Evolutionary conservation across 2,113 vertebrate genomes (phyloP).

Genomic region (Corythornis madagascariensis): DNA sequence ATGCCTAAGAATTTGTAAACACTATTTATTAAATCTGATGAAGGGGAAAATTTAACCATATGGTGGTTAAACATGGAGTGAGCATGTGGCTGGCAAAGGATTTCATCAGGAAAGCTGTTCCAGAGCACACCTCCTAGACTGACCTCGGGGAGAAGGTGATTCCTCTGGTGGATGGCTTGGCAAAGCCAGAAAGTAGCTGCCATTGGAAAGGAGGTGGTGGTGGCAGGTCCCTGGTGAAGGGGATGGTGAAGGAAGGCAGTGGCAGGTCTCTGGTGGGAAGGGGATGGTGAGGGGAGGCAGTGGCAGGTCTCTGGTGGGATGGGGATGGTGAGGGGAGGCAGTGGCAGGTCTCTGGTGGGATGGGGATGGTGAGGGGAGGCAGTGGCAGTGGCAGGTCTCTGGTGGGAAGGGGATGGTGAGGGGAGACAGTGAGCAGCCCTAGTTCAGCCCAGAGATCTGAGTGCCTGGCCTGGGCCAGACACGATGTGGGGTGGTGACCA

Average conservation of each 20-base stretch:
- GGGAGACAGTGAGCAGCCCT: not conserved
- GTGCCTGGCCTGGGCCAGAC: rapidly evolving
- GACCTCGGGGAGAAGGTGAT: not conserved
- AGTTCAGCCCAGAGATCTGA: rapidly evolving
- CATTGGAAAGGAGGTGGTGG: not conserved
- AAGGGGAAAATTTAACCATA: conserved; percentile 37
- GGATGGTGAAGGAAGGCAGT: rapidly evolving
- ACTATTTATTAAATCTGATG: conserved; percentile 58
- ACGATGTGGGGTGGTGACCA: rapidly evolving
- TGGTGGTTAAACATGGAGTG: not conserved
- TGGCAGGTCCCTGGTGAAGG: not conserved
- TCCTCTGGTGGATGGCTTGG: not conserved
- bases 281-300: rapidly evolving
- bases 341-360: not conserved
- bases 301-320: not conserved
- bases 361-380: rapidly evolving
- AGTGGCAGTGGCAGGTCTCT: not conserved
- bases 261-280: too few species aligned
- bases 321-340: rapidly evolving
- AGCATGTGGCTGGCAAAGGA: not conserved
- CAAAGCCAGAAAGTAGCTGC: not conserved
- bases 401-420: rapidly evolving
- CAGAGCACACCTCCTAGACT: not conserved
- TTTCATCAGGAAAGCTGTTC: not conserved
- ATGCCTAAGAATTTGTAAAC: conserved; percentile 59